Conservation (phyloP, 2,113 vertebrate genomes). For the Heterotilapia buettikoferi region DNA sequence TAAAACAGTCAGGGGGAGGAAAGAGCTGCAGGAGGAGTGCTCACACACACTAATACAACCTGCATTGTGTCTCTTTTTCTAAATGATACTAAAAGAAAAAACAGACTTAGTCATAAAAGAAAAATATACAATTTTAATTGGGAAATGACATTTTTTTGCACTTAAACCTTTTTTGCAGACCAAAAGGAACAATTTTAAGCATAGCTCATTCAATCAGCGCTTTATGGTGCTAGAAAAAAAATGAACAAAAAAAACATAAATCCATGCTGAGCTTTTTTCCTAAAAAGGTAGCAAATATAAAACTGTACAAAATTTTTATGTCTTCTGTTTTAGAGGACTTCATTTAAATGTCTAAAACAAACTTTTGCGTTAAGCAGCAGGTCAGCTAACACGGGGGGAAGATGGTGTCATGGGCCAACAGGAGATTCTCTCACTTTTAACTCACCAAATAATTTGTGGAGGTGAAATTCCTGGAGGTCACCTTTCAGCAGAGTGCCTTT, state of each 20-base stretch:
- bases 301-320: background rate
- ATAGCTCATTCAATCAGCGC: background rate
- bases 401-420: background rate
- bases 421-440: slow-evolving; percentile 6
- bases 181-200: background rate
- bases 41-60: background rate
- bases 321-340: background rate
- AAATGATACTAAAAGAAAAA: background rate
- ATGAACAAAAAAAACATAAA: background rate
- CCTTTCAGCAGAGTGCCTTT: slow-evolving; percentile 57
- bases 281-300: background rate
- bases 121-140: background rate
- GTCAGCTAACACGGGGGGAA: background rate
- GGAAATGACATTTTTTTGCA: background rate
- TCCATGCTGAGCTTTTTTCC: background rate
- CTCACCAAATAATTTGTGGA: slow-evolving; percentile 63
- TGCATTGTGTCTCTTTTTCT: background rate
- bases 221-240: background rate
- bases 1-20: background rate
- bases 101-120: background rate
- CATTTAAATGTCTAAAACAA: background rate
- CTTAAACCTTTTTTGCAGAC: background rate
- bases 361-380: background rate
- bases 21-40: background rate
- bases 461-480: slow-evolving; percentile 61